Evolutionary conservation across 2,888 invertebrate genomes (phyloP).

Genomic region (Hyles lineata): DNA sequence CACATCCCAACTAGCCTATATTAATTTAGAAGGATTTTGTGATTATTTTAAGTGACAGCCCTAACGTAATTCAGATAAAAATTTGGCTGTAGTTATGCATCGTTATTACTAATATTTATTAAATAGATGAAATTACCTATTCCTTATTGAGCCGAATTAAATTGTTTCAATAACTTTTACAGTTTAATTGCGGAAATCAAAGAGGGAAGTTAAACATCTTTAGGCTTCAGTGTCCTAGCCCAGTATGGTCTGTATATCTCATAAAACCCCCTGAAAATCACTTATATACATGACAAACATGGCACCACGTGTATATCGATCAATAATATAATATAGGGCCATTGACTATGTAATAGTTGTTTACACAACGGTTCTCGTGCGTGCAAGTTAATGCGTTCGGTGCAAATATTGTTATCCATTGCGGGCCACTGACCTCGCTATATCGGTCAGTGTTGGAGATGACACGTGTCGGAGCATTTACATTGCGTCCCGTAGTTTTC

Average conservation of each 20-base stretch:
- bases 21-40: no score
- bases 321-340: slow-evolving; percentile 5
- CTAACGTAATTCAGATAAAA: no score
- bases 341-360: slow-evolving; percentile 19
- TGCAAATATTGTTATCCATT: slow-evolving; percentile 18
- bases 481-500: background rate
- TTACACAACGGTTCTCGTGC: slow-evolving; percentile 16
- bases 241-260: background rate
- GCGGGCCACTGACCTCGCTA: slow-evolving; percentile 1
- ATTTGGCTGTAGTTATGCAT: no score
- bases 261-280: background rate
- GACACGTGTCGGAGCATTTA: background rate
- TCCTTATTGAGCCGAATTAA: no score
- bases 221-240: no score
- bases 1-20: no score
- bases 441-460: slow-evolving; percentile 8
- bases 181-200: no score
- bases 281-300: background rate
- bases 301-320: slow-evolving; percentile 20
- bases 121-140: no score
- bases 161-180: no score
- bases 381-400: slow-evolving; percentile 16
- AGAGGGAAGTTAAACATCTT: no score
- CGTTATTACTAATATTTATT: no score
- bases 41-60: no score